These are phyloP conservation scores for Ditylenchus weischeri DNA, from an alignment of 2,888 invertebrate genomes.

Conservation along the genomic window DNA sequence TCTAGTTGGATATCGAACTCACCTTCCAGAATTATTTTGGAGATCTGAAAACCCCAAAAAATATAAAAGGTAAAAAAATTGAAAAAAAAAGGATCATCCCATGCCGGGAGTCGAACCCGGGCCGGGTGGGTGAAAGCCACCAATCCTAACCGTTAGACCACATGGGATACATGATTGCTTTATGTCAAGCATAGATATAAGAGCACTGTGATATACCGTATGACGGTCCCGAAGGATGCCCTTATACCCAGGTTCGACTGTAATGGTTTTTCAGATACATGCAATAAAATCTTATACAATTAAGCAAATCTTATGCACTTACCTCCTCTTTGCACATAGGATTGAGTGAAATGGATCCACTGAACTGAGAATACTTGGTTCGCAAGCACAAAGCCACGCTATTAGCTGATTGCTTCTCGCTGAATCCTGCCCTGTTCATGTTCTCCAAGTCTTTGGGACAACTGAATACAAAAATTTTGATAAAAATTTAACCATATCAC, in stretches of 20 bases:
- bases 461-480: slow-evolving; percentile 38
- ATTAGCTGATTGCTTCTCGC: slow-evolving; percentile 45
- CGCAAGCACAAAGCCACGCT: slow-evolving; percentile 50
- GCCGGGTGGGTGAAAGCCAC: too few species aligned
- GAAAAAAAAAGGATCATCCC: background rate
- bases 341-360: slow-evolving; percentile 28
- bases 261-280: background rate
- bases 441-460: slow-evolving; percentile 48
- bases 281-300: background rate
- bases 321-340: slow-evolving; percentile 45
- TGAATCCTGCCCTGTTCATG: slow-evolving; percentile 46
- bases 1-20: slow-evolving; percentile 86
- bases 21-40: slow-evolving; percentile 53
- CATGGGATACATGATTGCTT: background rate
- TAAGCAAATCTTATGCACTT: slow-evolving; percentile 5
- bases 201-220: too few species aligned
- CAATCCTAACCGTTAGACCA: too few species aligned
- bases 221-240: too few species aligned
- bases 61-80: background rate
- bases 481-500: background rate
- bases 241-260: too few species aligned
- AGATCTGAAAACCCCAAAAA: slow-evolving; percentile 16
- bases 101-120: too few species aligned
- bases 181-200: too few species aligned
- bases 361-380: slow-evolving; percentile 45